Conservation (phyloP, 2,888 invertebrate genomes). For the Tenthredo distinguenda region DNA sequence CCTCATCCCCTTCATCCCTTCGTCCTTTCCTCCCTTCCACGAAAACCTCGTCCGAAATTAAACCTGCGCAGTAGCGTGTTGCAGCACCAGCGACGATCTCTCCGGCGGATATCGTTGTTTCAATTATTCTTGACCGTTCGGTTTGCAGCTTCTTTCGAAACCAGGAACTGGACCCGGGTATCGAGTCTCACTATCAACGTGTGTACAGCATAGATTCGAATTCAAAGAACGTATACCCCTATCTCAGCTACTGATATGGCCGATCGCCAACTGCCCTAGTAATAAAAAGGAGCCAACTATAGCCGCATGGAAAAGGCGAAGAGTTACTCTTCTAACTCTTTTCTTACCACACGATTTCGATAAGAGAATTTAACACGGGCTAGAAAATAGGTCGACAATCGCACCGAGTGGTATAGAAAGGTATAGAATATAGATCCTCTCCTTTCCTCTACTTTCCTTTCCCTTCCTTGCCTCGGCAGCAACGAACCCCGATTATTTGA, state of each 20-base stretch:
- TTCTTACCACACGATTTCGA: constrained; percentile 38
- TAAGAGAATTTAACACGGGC: constrained; percentile 47
- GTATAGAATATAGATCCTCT: not conserved
- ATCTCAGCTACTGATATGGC: constrained; percentile 41
- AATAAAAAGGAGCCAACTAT: constrained; percentile 43
- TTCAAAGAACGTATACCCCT: not conserved
- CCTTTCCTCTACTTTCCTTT: not conserved
- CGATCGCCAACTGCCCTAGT: constrained; percentile 43
- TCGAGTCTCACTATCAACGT: not conserved
- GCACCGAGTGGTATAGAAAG: not conserved
- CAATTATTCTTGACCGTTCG: constrained; percentile 2
- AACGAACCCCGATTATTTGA: not conserved
- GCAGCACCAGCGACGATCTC: not conserved
- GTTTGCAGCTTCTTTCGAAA: not conserved
- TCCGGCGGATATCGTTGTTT: constrained; percentile 11
- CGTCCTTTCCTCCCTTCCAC: not conserved
- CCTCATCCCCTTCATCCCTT: not conserved
- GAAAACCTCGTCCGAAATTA: constrained; percentile 26
- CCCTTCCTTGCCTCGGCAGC: not conserved
- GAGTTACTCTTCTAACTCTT: constrained; percentile 27
- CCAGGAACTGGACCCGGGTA: not conserved
- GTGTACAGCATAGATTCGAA: not conserved
- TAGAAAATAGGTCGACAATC: constrained; percentile 12
- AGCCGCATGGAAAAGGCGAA: not conserved
- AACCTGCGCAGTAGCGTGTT: not conserved